Base-by-base conservation (phyloP, 2,888 invertebrate species). In the Galerucella calmariensis region DNA sequence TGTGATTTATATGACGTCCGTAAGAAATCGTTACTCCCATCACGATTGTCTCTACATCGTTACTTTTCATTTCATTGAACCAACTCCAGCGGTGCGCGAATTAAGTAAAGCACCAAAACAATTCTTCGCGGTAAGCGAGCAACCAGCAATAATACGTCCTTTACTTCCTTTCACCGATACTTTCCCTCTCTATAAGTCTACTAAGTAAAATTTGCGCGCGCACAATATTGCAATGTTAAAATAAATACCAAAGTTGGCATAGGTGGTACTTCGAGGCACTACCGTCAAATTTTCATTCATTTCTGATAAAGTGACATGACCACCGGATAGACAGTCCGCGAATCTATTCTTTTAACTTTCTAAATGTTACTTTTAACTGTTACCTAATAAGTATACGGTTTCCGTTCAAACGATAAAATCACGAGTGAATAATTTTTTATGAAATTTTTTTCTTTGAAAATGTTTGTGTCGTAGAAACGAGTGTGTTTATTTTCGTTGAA, bases 131-230 rank as follows among this genome's bases (percentile, higher is more conserved):
- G 72, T 58, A 63, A 70, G 58, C 72, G 72, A 35, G 46, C 63
- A 16, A 46, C 35, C 44, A n/a, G 62, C 68, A 76, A 73, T 72
- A 72, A 70, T 77, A 72, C 72, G 75, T 73, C 75, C 75, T 73
- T 77, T 78, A 77, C 75, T 80, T 80, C 79, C 80, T 79, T 79
- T 80, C 80, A 79, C 80, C 69, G 14, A 75, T 51, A 72, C 79
- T 79, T 79, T 79, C 79, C 79, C 79, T 79, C 79, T 79, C 79
- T 79, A 76, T 76, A 77, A 69, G 58, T 59, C 48, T 72, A 66
- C 62, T 66, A 72, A 79, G 73, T 58, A 66, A 48, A 56, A 41
- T 20, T 59, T 79, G 78, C 78, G 79, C 76, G 74, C 79, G 79
- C 79, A 74, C 53, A 44, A 9, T 71, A 69, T 65, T 72, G 75